Percentiles rank a stretch among this genome's conserved stretches.
These are phyloP conservation scores for Neoarius graeffei DNA, from an alignment of 2,113 vertebrate species.

Conservation along the genomic window DNA sequence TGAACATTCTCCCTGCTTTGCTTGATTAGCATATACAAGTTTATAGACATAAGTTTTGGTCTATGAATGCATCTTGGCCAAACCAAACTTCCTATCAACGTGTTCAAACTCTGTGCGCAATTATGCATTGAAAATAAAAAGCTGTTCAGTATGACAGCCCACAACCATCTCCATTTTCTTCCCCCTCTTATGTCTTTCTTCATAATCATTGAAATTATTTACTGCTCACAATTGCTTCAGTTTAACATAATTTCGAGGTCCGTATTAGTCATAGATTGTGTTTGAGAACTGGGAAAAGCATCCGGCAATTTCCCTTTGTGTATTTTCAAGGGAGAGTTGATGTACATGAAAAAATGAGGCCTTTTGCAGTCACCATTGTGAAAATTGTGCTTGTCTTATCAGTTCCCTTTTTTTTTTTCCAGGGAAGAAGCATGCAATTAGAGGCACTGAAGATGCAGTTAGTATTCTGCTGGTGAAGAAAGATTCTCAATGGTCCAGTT, in stretches of 20 bases:
- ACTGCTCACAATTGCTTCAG: slow-evolving; percentile 46
- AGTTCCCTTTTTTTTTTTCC: slow-evolving; percentile 57
- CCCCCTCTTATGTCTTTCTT: slow-evolving; percentile 4
- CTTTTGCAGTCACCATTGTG: slow-evolving; percentile 53
- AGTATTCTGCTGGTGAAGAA: slow-evolving; percentile 50
- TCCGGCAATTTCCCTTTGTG: slow-evolving; percentile 49
- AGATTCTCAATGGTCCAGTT: slow-evolving; percentile 43
- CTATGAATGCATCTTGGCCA: neutral
- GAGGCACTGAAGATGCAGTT: slow-evolving; percentile 43
- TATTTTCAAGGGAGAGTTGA: slow-evolving; percentile 57
- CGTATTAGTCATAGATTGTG: slow-evolving; percentile 61
- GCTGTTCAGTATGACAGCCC: neutral
- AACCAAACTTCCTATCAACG: neutral
- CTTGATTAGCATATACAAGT: neutral
- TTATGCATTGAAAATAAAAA: neutral
- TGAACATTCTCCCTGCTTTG: neutral
- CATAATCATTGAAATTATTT: slow-evolving; percentile 43
- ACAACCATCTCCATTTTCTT: neutral
- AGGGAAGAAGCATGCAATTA: slow-evolving; percentile 54
- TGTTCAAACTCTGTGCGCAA: neutral
- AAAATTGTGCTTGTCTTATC: slow-evolving; percentile 63
- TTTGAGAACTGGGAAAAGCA: slow-evolving; percentile 49
- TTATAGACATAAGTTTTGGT: neutral
- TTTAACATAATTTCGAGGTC: slow-evolving; percentile 53
- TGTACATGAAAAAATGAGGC: slow-evolving; percentile 28